phyloP scores from a whole-genome alignment of 2,113 vertebrate species.

The Sorex fumeus region DNA sequence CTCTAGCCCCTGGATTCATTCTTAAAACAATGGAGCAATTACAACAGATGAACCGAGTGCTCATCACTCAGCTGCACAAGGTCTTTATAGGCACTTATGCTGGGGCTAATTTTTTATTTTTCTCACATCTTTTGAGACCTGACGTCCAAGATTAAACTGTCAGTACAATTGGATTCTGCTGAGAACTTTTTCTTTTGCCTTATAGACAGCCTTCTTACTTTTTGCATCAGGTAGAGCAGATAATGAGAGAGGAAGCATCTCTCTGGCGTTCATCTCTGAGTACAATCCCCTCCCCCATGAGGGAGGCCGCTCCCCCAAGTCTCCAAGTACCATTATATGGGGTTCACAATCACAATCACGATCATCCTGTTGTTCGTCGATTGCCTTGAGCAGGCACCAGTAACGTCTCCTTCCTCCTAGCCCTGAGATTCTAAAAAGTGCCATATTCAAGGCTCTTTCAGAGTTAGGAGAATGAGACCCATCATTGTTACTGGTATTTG shows the following conservation, averaged over 20 bases:
- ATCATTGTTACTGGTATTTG: no score
- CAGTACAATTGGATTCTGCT: background rate
- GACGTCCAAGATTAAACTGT: background rate
- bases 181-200: background rate
- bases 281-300: background rate
- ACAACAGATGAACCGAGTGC: background rate
- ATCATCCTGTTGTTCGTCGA: no score
- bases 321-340: background rate
- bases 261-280: background rate
- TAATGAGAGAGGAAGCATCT: fast-evolving
- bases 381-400: no score
- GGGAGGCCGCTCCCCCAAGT: background rate
- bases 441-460: no score
- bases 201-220: background rate
- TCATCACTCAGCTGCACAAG: background rate
- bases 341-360: no score
- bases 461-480: no score
- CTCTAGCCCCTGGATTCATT: no score
- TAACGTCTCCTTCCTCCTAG: no score
- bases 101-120: background rate
- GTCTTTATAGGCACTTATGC: background rate
- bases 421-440: no score
- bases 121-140: background rate
- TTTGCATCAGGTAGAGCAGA: background rate
- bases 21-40: background rate